Conservation (phyloP, 2,888 invertebrate genomes). For the Notodonta dromedarius region DNA sequence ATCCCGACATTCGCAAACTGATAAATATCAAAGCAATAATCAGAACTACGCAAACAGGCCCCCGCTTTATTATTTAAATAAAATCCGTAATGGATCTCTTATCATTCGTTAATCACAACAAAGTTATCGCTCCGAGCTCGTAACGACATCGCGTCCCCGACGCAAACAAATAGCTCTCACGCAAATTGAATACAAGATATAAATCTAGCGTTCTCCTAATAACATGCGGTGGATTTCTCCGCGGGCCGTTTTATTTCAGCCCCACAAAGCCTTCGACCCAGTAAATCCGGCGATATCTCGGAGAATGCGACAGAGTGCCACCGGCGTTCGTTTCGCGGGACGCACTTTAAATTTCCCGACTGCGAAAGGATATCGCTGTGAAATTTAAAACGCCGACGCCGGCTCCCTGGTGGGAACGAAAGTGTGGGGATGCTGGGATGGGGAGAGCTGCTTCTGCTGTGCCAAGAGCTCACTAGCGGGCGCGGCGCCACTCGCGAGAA, state of each 20-base stretch:
- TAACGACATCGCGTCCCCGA: slow-evolving; percentile 47
- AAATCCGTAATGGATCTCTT: slow-evolving; percentile 37
- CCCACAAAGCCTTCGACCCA: slow-evolving; percentile 77
- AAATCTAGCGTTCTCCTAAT: slow-evolving; percentile 77
- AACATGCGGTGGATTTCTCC: slow-evolving; percentile 78
- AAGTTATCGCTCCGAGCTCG: slow-evolving; percentile 52
- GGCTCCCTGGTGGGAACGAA: slow-evolving; percentile 58
- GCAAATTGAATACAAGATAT: slow-evolving; percentile 81
- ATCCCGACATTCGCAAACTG: not conserved
- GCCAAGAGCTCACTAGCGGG: slow-evolving; percentile 17
- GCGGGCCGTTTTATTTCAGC: slow-evolving; percentile 78
- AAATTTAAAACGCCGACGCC: slow-evolving; percentile 70
- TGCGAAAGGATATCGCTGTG: slow-evolving; percentile 67
- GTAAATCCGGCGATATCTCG: slow-evolving; percentile 79
- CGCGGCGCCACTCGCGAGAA: slow-evolving; percentile 29
- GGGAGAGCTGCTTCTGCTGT: slow-evolving; percentile 15
- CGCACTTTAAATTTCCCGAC: slow-evolving; percentile 75
- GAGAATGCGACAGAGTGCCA: slow-evolving; percentile 75
- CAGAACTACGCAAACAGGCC: slow-evolving; percentile 16
- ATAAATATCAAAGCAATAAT: slow-evolving; percentile 7
- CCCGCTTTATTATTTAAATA: slow-evolving; percentile 27
- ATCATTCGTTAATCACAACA: slow-evolving; percentile 54
- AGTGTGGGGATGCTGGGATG: slow-evolving; percentile 45
- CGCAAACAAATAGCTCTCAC: slow-evolving; percentile 73
- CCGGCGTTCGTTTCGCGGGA: slow-evolving; percentile 68